Evolutionary conservation across 1,140 invertebrate genomes (phyloP), one percentile per base, ranked within the genome.

Genomic region (Periplaneta americana): DNA sequence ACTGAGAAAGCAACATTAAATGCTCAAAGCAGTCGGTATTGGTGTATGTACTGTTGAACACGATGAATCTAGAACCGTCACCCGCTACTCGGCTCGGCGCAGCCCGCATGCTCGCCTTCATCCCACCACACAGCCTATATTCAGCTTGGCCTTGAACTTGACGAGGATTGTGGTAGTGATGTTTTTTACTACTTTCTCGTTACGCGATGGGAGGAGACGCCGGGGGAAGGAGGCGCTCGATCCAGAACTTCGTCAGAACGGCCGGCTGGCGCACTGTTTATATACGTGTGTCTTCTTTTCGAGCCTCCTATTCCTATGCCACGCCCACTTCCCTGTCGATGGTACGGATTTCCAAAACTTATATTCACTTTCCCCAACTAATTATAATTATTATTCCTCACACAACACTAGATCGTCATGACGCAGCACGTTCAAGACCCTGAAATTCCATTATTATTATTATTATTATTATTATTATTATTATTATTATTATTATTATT

Each of bases 121-220:
- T 28, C 77, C 22, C 77, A n/a, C 22, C 48, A n/a, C 48, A 11
- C 77, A 37, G 77, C 77, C 77, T 78, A 78, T 78, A 78, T 78
- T 78, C 77, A 78, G 77, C 77, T 11, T 78, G 77, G 77, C 77
- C 77, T 78, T 78, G 77, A 78, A 78, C 77, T 78, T 78, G 77
- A 78, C 77, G 77, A 78, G 77, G 39, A 36, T 78, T 48, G 34
- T 78, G 35, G 34, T 78, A 36, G 77, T 48, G 39, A 48, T 48
- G 39, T 39, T 78, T 78, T 78, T 78, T 78, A 31, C 11, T 17
- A 34, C 75, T 37, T 37, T 37, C 35, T 48, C 48, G 48, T 13
- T n/a, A n/a, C n/a, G n/a, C n/a, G n/a, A n/a, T 4, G 22, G 4
- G n/a, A 66, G 0, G 48, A 28, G 6, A 28, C 9, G 48, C 10